These are phyloP conservation scores for Acanthornis magna DNA, from an alignment of 2,797 vertebrate species.

Conservation along the genomic window DNA sequence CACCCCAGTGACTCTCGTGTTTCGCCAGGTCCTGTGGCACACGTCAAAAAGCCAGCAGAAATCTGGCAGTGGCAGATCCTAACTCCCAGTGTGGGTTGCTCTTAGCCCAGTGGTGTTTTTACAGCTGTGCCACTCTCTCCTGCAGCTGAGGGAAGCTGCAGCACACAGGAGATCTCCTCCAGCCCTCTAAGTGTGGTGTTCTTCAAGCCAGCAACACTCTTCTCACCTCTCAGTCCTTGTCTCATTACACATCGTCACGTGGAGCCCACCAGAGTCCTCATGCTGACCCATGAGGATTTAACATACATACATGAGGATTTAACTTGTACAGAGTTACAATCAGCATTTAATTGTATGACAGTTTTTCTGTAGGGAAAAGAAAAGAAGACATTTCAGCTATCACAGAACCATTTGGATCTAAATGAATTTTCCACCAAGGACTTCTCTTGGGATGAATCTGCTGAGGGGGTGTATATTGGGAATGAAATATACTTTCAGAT, in stretches of 20 bases:
- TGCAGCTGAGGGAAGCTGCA: not conserved
- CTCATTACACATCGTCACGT: not conserved
- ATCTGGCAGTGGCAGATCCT: not conserved
- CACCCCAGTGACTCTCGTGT: not conserved
- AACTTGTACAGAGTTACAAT: not conserved
- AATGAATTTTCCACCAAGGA: not conserved
- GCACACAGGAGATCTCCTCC: not conserved
- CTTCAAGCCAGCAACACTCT: not conserved
- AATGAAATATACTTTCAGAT: not conserved
- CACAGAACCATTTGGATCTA: not conserved
- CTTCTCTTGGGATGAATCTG: not conserved
- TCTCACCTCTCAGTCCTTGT: not conserved
- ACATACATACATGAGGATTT: not conserved
- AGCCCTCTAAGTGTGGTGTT: not conserved
- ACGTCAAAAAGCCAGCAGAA: not conserved
- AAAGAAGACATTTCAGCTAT: not conserved
- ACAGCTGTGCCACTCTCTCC: not conserved
- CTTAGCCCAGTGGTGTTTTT: not conserved
- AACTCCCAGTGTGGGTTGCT: not conserved
- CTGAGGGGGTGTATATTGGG: not conserved
- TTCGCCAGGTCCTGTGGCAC: slow-evolving; percentile 2
- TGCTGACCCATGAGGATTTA: not conserved
- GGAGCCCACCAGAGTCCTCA: not conserved
- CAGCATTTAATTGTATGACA: not conserved
- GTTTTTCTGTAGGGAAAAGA: not conserved